These are phyloP conservation scores for Lepidurus packardi DNA, from an alignment of 1,140 invertebrate species.

Conservation along the genomic window DNA sequence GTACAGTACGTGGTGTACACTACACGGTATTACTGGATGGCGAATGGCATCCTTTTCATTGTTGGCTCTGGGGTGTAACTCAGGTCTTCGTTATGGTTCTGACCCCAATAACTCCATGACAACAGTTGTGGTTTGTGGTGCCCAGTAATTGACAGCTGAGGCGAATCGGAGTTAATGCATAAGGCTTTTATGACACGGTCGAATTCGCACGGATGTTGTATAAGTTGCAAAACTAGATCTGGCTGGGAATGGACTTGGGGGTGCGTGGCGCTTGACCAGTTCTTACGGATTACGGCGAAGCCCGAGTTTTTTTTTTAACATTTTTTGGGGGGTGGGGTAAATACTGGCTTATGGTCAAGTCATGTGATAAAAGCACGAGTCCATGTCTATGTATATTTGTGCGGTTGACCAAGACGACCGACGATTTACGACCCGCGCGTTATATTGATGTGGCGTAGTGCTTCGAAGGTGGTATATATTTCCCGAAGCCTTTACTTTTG, in stretches of 20 bases:
- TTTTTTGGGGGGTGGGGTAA: background rate
- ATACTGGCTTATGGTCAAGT: background rate
- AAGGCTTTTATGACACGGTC: constrained; percentile 4
- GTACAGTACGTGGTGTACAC: no score
- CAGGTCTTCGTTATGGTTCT: background rate
- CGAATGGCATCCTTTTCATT: background rate
- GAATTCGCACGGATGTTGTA: background rate
- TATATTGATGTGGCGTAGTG: constrained; percentile 21
- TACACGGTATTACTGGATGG: background rate
- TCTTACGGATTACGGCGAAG: background rate
- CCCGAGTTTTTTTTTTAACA: background rate
- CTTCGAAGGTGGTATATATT: background rate
- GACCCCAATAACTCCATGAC: background rate
- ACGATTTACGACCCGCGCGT: constrained; percentile 3
- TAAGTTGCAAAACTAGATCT: background rate
- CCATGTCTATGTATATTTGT: constrained; percentile 9
- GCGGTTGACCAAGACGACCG: constrained; percentile 4
- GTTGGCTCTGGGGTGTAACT: background rate
- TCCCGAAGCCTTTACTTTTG: background rate
- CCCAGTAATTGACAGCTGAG: background rate
- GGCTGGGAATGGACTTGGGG: background rate
- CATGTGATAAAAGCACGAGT: constrained; percentile 16
- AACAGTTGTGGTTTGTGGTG: constrained; percentile 18
- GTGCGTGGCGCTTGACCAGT: constrained; percentile 17
- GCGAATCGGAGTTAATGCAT: background rate